These are phyloP conservation scores for Uloborus plumipes DNA, from an alignment of 2,888 invertebrate genomes.

Conservation along the genomic window DNA sequence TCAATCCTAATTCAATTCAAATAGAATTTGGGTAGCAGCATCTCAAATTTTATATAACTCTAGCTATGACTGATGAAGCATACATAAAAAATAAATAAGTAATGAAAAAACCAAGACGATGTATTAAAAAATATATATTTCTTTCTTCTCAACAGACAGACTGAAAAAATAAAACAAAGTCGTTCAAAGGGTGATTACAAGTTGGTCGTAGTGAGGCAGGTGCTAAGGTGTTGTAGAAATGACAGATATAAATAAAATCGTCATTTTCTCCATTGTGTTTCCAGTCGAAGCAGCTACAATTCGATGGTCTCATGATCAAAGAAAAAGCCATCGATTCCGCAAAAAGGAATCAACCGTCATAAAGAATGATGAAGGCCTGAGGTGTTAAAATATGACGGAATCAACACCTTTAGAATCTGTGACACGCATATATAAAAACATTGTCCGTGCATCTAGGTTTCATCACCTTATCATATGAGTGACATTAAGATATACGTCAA, in stretches of 20 bases:
- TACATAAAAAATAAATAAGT: no score
- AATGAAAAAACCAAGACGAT: no score
- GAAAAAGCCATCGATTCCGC: background rate
- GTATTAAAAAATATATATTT: no score
- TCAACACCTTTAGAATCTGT: no score
- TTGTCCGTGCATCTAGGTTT: no score
- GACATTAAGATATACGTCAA: no score
- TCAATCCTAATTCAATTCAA: no score
- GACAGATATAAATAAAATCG: conserved; percentile 55
- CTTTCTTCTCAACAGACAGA: background rate
- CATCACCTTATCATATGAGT: no score
- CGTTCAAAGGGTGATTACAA: conserved; percentile 3
- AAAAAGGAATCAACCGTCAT: conserved; percentile 24
- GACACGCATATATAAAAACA: no score
- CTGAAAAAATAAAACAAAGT: background rate
- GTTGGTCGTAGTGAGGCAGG: conserved; percentile 28
- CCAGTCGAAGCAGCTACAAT: conserved; percentile 45
- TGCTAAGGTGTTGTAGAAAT: conserved; percentile 36
- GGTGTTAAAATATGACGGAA: background rate
- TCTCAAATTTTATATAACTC: no score
- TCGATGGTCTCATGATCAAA: conserved; percentile 5
- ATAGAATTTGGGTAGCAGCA: no score
- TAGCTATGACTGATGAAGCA: no score
- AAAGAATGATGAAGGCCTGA: background rate
- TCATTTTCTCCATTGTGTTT: conserved; percentile 53